These are phyloP conservation scores for Brachyhypopomus gauderio DNA, from an alignment of 2,113 vertebrate species.

Conservation along the genomic window DNA sequence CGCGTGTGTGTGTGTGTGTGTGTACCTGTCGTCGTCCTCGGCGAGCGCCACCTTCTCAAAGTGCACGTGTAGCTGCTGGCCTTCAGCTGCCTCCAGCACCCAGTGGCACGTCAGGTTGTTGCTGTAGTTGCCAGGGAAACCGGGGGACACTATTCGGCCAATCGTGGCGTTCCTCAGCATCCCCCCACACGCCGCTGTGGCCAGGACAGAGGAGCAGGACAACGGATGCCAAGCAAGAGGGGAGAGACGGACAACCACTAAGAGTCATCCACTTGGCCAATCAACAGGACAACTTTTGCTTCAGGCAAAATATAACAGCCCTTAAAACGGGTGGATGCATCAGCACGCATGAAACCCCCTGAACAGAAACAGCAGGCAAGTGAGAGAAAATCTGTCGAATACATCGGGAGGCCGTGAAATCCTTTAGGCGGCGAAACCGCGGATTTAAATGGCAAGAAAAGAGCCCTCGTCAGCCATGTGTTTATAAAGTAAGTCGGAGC, in stretches of 20 bases:
- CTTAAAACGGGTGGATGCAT: neutral
- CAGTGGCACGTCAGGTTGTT: conserved; percentile 98
- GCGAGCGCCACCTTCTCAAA: conserved; percentile 97
- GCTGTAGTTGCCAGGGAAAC: conserved; percentile 96
- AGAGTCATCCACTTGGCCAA: too few relatives aligned
- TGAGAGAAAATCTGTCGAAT: too few relatives aligned
- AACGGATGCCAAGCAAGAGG: neutral
- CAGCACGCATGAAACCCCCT: neutral
- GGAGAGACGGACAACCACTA: neutral
- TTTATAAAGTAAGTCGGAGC: conserved; percentile 1
- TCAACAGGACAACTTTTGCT: neutral
- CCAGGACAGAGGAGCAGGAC: too few relatives aligned
- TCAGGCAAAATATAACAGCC: neutral
- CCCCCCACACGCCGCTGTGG: conserved; percentile 86
- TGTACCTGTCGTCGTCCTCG: conserved; percentile 95
- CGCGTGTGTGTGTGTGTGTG: neutral
- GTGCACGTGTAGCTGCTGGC: conserved; percentile 89
- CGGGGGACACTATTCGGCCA: conserved; percentile 89
- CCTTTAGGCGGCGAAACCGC: neutral
- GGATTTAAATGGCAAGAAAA: neutral
- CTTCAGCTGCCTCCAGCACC: conserved; percentile 86
- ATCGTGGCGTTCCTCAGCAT: conserved; percentile 88
- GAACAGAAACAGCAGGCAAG: neutral
- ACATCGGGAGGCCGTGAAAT: neutral
- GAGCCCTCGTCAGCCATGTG: neutral